Percentiles rank a stretch among this genome's conserved stretches.
Evolutionary conservation across 2,797 vertebrate genomes (phyloP).

Genomic region (Cossypha niveicapilla): DNA sequence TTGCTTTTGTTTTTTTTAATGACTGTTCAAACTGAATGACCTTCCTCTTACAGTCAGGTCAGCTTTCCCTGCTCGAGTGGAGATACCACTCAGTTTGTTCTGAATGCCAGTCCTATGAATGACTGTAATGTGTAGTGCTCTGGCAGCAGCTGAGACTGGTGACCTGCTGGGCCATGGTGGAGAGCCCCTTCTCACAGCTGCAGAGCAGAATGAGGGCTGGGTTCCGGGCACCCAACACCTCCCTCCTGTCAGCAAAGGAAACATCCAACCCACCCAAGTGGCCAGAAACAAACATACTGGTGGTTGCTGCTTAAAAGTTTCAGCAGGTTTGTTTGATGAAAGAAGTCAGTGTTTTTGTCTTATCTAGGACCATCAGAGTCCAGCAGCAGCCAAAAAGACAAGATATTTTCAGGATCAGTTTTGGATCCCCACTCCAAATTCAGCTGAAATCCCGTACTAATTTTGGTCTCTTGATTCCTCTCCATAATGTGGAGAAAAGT

Average conservation of each 20-base stretch:
- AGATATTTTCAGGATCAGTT: background rate
- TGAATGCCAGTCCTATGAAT: accelerated
- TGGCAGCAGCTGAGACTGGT: background rate
- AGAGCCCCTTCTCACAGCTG: background rate
- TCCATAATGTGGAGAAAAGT: accelerated
- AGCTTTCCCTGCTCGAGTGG: background rate
- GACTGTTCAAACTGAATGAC: background rate
- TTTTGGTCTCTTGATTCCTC: background rate
- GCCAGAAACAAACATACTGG: background rate
- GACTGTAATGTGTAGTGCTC: background rate
- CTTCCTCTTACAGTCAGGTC: background rate
- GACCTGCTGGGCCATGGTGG: background rate
- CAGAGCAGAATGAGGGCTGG: background rate
- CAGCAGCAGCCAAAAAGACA: background rate
- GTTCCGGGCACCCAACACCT: background rate
- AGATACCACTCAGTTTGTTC: background rate
- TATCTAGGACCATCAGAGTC: background rate
- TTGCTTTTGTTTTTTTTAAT: background rate
- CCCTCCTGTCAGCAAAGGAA: background rate
- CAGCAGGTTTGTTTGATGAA: background rate
- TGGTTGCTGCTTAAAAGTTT: background rate
- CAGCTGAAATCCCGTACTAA: background rate
- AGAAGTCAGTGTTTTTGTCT: background rate
- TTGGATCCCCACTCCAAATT: background rate
- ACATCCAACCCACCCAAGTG: too few relatives aligned